Evolutionary conservation across 2,888 invertebrate genomes (phyloP), one percentile per base, ranked within the genome.

Genomic region (Hypercompe scribonia): DNA sequence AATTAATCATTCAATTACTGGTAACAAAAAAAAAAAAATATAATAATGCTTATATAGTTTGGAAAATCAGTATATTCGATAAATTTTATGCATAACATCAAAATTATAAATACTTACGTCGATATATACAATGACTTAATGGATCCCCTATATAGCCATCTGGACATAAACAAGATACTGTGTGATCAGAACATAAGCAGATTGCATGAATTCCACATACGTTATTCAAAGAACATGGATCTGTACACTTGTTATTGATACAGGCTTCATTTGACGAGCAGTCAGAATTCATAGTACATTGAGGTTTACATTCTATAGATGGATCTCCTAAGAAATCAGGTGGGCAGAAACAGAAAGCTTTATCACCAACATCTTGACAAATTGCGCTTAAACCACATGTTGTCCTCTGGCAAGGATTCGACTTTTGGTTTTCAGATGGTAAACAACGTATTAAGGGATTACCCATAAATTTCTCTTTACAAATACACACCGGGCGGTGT

Each of bases 271-370:
- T 96, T 7, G 96, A 92, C 21, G 97, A 95, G 90, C 98, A 98
- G 85, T 98, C 98, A 0, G 98, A 97, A 90, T 98, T 98, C 85
- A 97, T 96, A n/a, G 97, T 96, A 90, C 98, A 98, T 93, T 98
- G 98, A 36, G 98, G 97, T 87, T 96, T 96, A 89, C 97, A 98
- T 83, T 97, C 98, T 70, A 96, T 93, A 80, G 97, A 97, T 5
- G 98, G 98, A 94, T 98, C 97, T 18, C 98, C 98, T 75, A 97
- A 92, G 88, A 97, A 98, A 77, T 97, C 97, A 15, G 97, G 96
- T 66, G 97, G 93, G 87, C 98, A 98, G 0, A 97, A 97, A 90
- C 98, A 98, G 36, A 98, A 96, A 28, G 98, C 97, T 82, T 97
- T 95, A 74, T 97, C 96, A 67, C 96, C 96, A 69, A 97, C 91